Conservation (phyloP, 2,888 invertebrate genomes). For the Pyrrhia umbra region DNA sequence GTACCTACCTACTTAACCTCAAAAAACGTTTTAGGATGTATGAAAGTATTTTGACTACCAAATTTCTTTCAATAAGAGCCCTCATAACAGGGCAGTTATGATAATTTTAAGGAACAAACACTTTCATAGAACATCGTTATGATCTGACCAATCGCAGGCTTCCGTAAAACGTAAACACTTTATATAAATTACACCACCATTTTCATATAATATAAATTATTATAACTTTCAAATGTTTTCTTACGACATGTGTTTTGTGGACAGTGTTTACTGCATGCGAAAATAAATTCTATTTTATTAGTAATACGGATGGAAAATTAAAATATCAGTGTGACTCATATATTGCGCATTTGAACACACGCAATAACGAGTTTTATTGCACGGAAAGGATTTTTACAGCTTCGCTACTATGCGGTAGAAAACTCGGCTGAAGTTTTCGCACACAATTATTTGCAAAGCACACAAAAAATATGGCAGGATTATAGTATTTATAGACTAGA, state of each 20-base stretch:
- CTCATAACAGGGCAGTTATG: slow-evolving; percentile 53
- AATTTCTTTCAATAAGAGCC: slow-evolving; percentile 19
- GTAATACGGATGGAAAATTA: slow-evolving; percentile 34
- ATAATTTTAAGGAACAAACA: slow-evolving; percentile 55
- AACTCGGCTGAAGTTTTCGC: slow-evolving; percentile 21
- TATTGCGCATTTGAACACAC: slow-evolving; percentile 41
- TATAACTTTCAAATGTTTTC: slow-evolving; percentile 44
- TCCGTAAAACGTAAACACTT: slow-evolving; percentile 56
- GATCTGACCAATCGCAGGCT: slow-evolving; percentile 76
- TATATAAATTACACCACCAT: slow-evolving; percentile 53
- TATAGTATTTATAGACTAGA: slow-evolving; percentile 1
- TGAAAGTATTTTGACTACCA: slow-evolving; percentile 21
- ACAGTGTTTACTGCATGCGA: slow-evolving; percentile 55
- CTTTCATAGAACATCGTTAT: slow-evolving; percentile 53
- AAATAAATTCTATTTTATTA: slow-evolving; percentile 29
- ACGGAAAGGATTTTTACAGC: slow-evolving; percentile 38
- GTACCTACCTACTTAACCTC: neutral
- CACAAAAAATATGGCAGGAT: slow-evolving; percentile 10
- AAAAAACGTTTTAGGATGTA: slow-evolving; percentile 13
- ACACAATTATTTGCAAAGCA: slow-evolving; percentile 27
- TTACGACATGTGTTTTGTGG: slow-evolving; percentile 49
- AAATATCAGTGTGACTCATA: slow-evolving; percentile 23
- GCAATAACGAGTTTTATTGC: slow-evolving; percentile 52
- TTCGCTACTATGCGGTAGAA: slow-evolving; percentile 23
- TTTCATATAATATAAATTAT: slow-evolving; percentile 31